Evolutionary conservation across 1,140 invertebrate species (phyloP).

Genomic region (Lordiphosa clarofinis): DNA sequence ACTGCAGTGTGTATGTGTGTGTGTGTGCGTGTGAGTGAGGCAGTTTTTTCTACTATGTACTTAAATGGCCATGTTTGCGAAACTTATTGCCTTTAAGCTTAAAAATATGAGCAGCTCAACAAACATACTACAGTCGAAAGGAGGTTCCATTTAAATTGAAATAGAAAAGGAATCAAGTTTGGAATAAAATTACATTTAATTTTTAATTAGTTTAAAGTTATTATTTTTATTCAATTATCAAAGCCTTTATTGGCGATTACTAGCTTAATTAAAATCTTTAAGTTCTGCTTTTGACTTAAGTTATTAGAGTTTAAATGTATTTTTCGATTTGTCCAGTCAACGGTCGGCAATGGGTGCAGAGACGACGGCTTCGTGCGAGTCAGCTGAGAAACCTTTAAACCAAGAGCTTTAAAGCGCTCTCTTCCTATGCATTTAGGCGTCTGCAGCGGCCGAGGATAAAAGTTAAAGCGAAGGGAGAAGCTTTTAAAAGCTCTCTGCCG

Average conservation of each 20-base stretch:
- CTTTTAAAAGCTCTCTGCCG: no score
- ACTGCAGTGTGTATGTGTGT: constrained; percentile 10
- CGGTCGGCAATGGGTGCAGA: no score
- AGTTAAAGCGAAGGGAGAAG: no score
- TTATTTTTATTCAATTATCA: background rate
- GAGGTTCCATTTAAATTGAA: constrained; percentile 5
- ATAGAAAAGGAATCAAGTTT: background rate
- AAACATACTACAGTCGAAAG: constrained; percentile 24
- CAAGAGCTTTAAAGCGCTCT: no score
- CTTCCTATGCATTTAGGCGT: no score
- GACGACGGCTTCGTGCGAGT: no score
- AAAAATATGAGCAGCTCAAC: constrained; percentile 38
- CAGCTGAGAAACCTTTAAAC: no score
- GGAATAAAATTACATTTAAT: constrained; percentile 1
- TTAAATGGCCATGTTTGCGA: constrained; percentile 53
- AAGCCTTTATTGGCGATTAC: background rate
- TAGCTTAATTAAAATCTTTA: no score
- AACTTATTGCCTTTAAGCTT: constrained; percentile 65
- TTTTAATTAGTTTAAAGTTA: background rate
- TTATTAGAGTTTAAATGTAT: no score
- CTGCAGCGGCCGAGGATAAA: no score
- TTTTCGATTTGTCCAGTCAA: no score
- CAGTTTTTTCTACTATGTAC: constrained; percentile 40
- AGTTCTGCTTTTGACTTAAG: no score
- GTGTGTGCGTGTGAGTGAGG: constrained; percentile 2